phyloP scores from a whole-genome alignment of 23 tunicate species.

The Phallusia fumigata region DNA sequence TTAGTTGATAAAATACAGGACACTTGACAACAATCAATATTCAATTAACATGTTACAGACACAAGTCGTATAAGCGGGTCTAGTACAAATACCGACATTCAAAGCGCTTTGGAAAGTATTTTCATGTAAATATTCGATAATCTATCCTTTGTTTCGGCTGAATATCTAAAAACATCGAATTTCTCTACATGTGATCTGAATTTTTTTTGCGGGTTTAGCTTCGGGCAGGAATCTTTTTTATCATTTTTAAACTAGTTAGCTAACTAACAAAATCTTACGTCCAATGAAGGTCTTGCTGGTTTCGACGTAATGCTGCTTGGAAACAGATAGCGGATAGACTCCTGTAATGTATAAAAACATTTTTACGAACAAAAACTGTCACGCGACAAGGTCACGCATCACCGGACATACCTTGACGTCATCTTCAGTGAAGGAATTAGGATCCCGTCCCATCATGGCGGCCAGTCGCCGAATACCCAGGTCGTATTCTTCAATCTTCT shows the following conservation, averaged over 20 bases:
- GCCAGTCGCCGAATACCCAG: constrained; percentile 70
- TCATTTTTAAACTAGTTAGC: no score
- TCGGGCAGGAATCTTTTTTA: no score
- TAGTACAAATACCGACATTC: no score
- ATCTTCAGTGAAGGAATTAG: constrained; percentile 46
- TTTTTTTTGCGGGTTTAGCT: no score
- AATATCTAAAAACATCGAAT: no score
- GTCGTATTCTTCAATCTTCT: constrained; percentile 54
- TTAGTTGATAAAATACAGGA: no score
- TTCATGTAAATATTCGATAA: no score
- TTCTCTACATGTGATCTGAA: no score
- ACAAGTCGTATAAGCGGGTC: no score
- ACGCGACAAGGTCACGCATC: neutral
- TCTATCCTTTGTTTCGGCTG: no score
- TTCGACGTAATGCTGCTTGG: constrained; percentile 44
- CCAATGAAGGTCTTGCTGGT: constrained; percentile 42
- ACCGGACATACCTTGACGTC: constrained; percentile 62
- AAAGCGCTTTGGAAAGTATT: no score
- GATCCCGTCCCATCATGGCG: constrained; percentile 90
- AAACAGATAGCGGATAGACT: constrained; percentile 59
- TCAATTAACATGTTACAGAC: no score
- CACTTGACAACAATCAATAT: neutral
- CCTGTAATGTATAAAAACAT: constrained; percentile 15
- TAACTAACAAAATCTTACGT: constrained; percentile 55
- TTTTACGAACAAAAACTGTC: neutral